Conservation (phyloP, 2,797 vertebrate genomes). For the Oreochromis grahami region DNA sequence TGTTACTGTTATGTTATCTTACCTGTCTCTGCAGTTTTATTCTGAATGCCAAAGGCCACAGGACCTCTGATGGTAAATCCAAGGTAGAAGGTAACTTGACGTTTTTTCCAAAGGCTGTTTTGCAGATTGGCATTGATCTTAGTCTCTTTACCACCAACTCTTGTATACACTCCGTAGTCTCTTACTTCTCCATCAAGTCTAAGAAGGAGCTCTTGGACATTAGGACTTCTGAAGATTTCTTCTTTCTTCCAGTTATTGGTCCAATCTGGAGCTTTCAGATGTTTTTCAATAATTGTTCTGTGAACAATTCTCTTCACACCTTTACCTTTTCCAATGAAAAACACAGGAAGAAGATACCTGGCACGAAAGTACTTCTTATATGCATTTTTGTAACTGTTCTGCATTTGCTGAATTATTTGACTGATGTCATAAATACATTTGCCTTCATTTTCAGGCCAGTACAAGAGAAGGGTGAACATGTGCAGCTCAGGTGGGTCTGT, state of each 20-base stretch:
- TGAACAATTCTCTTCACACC: background rate
- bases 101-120: background rate
- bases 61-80: constrained; percentile 44
- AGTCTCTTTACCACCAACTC: background rate
- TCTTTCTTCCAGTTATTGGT: background rate
- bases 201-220: background rate
- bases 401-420: background rate
- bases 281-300: background rate
- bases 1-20: background rate
- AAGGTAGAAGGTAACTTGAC: constrained; percentile 12
- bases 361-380: background rate
- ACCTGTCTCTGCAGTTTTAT: background rate
- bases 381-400: rapidly evolving
- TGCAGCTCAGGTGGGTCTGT: background rate
- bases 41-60: constrained; percentile 22
- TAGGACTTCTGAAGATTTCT: background rate
- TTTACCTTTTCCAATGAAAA: constrained; percentile 17
- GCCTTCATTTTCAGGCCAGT: background rate
- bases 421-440: background rate
- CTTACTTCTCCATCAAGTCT: background rate
- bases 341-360: constrained; percentile 8
- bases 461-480: background rate
- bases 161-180: background rate
- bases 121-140: background rate
- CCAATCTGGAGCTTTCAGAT: background rate